A percentile compares a stretch with the other conserved stretches of the same genome.
Evolutionary conservation across 1,140 invertebrate species (phyloP).

Genomic region (Rhyacophila brunnea): DNA sequence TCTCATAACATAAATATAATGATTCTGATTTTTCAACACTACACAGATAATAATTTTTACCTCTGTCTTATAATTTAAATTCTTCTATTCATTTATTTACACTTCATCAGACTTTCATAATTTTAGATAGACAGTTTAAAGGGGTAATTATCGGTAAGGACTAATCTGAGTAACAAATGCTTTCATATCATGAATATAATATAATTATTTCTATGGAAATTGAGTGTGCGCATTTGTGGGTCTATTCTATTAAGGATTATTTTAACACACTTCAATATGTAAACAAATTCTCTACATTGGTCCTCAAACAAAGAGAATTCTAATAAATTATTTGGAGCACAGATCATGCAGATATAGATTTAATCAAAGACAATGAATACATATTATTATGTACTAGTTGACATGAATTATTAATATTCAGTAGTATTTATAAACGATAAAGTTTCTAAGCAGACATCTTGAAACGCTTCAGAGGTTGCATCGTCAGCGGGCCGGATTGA

Average conservation of each 20-base stretch:
- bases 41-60: conserved; percentile 23
- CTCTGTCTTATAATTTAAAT: conserved; percentile 27
- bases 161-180: background rate
- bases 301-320: conserved; percentile 32
- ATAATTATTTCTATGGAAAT: conserved; percentile 6
- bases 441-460: conserved; percentile 31
- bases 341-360: conserved; percentile 15
- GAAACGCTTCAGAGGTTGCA: conserved; percentile 31
- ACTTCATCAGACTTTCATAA: conserved; percentile 25
- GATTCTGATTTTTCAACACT: conserved; percentile 32
- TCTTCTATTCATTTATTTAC: conserved; percentile 30
- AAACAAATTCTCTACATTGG: conserved; percentile 25
- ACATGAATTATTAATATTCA: background rate
- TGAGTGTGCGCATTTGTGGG: conserved; percentile 6
- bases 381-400: background rate
- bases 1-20: conserved; percentile 33
- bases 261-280: conserved; percentile 8
- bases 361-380: background rate
- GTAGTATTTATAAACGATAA: background rate
- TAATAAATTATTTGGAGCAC: conserved; percentile 2
- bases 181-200: background rate
- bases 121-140: conserved; percentile 13
- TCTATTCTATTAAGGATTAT: background rate
- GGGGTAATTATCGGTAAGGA: conserved; percentile 8
- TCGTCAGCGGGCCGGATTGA: conserved; percentile 21